A percentile compares a stretch with the other conserved stretches of the same genome.
Conservation (phyloP, 2,888 invertebrate genomes). For the Romanomermis culicivorax region DNA sequence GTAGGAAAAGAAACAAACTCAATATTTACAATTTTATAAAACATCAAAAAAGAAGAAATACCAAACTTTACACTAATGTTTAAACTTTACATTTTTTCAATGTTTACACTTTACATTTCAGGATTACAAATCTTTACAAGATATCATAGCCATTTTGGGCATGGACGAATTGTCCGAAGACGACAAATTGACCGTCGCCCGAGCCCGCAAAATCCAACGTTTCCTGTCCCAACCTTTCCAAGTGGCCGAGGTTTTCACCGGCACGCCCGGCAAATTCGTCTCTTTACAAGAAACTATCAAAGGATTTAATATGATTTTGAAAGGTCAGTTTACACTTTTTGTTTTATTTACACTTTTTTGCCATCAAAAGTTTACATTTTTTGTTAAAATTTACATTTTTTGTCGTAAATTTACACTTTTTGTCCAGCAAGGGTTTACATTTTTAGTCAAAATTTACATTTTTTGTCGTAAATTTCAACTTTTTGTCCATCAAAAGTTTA, state of each 20-base stretch:
- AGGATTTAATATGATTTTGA: constrained; percentile 69
- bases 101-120: constrained; percentile 25
- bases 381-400: too few species aligned
- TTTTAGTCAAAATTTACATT: too few species aligned
- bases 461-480: background rate
- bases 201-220: constrained; percentile 91
- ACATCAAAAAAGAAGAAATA: background rate
- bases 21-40: background rate
- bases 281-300: constrained; percentile 71
- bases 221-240: constrained; percentile 95
- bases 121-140: constrained; percentile 63
- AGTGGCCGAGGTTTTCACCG: constrained; percentile 95
- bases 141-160: constrained; percentile 79
- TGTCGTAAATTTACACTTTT: too few species aligned
- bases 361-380: too few species aligned
- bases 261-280: constrained; percentile 80
- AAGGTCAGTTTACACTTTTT: too few species aligned
- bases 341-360: too few species aligned
- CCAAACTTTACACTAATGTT: background rate
- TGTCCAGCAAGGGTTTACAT: constrained; percentile 19
- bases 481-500: too few species aligned
- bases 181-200: constrained; percentile 81
- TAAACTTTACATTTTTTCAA: background rate
- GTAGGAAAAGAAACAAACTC: too few species aligned
- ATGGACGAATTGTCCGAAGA: constrained; percentile 99